phyloP scores from a whole-genome alignment of 2,113 vertebrate genomes.

The Cyanoramphus novaezelandiae region DNA sequence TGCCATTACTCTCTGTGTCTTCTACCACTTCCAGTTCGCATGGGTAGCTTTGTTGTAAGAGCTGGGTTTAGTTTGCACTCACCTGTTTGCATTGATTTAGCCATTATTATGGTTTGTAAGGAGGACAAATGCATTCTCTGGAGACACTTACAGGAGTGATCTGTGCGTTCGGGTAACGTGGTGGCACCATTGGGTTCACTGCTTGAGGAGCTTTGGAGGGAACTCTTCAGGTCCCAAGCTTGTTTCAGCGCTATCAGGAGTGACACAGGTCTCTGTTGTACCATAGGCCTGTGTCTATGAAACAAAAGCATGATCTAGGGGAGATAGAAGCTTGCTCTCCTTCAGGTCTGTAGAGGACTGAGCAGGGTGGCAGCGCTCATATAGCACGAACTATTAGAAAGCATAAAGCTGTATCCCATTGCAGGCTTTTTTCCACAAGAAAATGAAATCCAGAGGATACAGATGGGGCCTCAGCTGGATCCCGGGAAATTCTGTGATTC shows the following conservation, averaged over 20 bases:
- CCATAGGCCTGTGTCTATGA: not conserved
- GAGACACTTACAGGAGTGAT: not conserved
- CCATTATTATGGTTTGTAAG: not conserved
- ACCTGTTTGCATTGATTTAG: fast-evolving
- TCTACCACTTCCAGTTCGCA: not conserved
- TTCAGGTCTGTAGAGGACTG: not conserved
- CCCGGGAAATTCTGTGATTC: not conserved
- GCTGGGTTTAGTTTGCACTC: not conserved
- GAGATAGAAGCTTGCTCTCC: not conserved
- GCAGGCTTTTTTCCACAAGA: constrained; percentile 19
- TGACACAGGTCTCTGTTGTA: too few relatives aligned
- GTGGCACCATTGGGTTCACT: not conserved
- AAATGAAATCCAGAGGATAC: constrained; percentile 16
- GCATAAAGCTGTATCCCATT: not conserved
- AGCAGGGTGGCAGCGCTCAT: not conserved
- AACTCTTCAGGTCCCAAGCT: not conserved
- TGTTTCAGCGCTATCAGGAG: not conserved
- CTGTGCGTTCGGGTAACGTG: not conserved
- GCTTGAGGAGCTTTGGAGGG: not conserved
- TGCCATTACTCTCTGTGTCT: not conserved
- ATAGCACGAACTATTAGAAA: not conserved
- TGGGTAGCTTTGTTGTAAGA: not conserved
- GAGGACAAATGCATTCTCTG: not conserved
- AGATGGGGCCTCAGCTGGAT: constrained; percentile 40
- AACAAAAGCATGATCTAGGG: not conserved